Evolutionary conservation across 2,888 invertebrate genomes (phyloP), one percentile per base, ranked within the genome.

Genomic region (Melitaea athalia): DNA sequence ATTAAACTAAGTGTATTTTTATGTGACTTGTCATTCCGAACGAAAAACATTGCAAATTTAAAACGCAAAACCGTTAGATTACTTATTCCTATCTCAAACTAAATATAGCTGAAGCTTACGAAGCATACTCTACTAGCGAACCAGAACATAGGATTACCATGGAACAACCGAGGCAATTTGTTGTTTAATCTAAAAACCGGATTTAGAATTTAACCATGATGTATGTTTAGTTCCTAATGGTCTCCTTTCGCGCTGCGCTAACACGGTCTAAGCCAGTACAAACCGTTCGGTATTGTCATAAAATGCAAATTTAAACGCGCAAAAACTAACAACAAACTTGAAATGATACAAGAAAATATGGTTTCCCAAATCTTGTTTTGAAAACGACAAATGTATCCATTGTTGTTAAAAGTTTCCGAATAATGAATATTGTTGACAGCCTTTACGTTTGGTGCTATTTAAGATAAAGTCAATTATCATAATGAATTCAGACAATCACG

Each of bases 401-500:
- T n/a, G 47, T n/a, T 38, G 47, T n/a, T 38, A 5, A 38, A 38
- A 38, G 38, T 38, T 38, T 38, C 8, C 0, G 47, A 49, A 49
- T 14, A 49, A 14, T n/a, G 5, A 49, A 5, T 0, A 49, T n/a
- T 49, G 43, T 43, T 12, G 11, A 38, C 17, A 42, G 38, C 47
- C 52, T 17, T 60, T 52, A 43, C 24, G 24, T 60, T 63, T 63
- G 63, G 53, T 33, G 6, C 14, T 33, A 33, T 55, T 55, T 55
- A 55, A 55, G 14, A 31, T 33, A 55, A 55, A 72, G 60, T 53
- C 59, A 67, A 75, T 79, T 75, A 76, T 63, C 70, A 74, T 78
- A 78, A 78, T 78, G 75, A 76, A 77, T 76, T 75, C 75, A 74
- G 72, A 60, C 63, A 73, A 67, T 74, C 64, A 72, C 71, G 71